Base-by-base conservation (phyloP, 2,797 vertebrate species). In the Cheirogaleus major region DNA sequence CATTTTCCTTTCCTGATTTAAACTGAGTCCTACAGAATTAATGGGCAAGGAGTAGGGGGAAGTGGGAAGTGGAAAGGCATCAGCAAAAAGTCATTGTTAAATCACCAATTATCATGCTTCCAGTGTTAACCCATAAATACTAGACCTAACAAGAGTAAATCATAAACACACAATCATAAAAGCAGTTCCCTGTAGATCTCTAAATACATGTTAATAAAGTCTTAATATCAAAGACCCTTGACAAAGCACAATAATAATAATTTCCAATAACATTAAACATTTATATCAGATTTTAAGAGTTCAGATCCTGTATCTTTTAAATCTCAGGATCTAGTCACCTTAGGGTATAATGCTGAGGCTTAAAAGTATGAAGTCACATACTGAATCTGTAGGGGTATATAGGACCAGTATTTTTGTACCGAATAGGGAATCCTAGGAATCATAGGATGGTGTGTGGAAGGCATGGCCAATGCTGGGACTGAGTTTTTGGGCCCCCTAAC, bases 171-270 rank as follows among this genome's bases (percentile, higher is more conserved):
- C 9, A 73, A 41, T 59, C 38, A 76, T 17, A 76, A 30, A 91
- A 75, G 23, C 30, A 81, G 65, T 91, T 91, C 83, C 92, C 7
- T 67, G 2, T 65, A 48, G 50, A 32, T 48, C 43, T 92, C 88
- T 81, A 97, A 89, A 90, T 87, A 89, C 27, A 83, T 38, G 30
- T 76, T 67, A 91, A 95, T 93, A 85, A 94, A 80, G 78, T 89
- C 20, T 73, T 41, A 96, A 73, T 10, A 80, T 84, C 17, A 45
- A 88, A 91, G 67, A 89, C 2, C 22, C 23, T 48, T 79, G 50
- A 92, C n/a, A 69, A 96, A 35, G 30, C 43, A 91, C 48, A 30
- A 88, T 43, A 67, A 69, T 30, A 88, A 88, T 59, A 75, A 94
- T 89, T 84, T 73, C 63, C 17, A 76, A 65, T 70, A 79, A 83